Percentiles rank a stretch among this genome's conserved stretches.
phyloP scores from a whole-genome alignment of 2,797 vertebrate genomes.

The Pangasius djambal region DNA sequence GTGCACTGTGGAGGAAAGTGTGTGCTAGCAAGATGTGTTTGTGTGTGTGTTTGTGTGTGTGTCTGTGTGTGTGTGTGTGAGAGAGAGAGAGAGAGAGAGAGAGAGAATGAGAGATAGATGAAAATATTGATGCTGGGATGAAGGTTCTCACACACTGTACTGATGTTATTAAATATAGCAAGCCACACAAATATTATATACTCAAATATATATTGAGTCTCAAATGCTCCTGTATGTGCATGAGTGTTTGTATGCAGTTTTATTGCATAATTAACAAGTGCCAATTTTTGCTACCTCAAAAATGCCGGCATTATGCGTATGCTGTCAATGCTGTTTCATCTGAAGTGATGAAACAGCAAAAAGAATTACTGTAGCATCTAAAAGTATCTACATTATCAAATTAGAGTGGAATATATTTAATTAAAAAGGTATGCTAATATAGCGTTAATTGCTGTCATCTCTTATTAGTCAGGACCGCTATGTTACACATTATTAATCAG shows the following conservation, averaged over 20 bases:
- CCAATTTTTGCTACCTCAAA: no score
- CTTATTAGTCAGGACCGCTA: background rate
- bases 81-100: background rate
- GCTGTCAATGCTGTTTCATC: background rate
- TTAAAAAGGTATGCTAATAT: background rate
- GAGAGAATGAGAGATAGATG: background rate
- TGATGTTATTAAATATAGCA: background rate
- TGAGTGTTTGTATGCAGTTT: background rate
- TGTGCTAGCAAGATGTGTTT: background rate
- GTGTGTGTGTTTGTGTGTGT: background rate
- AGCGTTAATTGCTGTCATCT: background rate
- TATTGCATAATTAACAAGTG: background rate
- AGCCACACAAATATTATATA: background rate
- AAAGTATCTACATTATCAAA: background rate
- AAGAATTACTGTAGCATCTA: background rate
- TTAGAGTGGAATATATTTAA: background rate
- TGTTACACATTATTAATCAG: no score
- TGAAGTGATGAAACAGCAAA: background rate
- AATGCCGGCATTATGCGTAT: background rate
- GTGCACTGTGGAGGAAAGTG: background rate
- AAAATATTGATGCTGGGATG: background rate
- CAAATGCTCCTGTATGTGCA: background rate
- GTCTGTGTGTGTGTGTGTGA: background rate
- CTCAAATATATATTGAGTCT: background rate
- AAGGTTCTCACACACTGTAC: background rate